A percentile compares a stretch with the other conserved stretches of the same genome.
These are phyloP conservation scores for Erebia palarica DNA, from an alignment of 2,888 invertebrate species.

Conservation along the genomic window DNA sequence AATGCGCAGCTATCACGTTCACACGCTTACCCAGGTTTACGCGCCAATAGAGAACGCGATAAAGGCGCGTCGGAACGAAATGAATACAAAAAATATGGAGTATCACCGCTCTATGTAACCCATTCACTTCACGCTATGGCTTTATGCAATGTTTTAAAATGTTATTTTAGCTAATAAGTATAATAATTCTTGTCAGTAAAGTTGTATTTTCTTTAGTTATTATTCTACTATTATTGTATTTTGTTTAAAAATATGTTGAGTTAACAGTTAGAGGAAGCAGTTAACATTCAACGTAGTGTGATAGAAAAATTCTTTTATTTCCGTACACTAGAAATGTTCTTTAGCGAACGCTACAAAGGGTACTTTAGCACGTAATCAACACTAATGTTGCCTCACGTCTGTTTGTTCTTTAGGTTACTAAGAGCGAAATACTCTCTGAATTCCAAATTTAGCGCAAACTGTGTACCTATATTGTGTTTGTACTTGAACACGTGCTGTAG, in stretches of 20 bases:
- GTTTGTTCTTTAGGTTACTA: conserved; percentile 25
- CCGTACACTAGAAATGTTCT: conserved; percentile 3
- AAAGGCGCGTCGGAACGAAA: no score
- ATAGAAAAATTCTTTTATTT: conserved; percentile 9
- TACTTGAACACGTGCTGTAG: not conserved
- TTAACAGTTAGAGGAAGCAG: not conserved
- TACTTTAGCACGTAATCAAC: conserved; percentile 24
- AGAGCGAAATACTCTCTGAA: conserved; percentile 19
- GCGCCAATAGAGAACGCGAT: no score
- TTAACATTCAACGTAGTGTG: not conserved
- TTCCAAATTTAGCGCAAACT: conserved; percentile 19
- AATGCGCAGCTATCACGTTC: no score
- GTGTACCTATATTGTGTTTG: conserved; percentile 15
- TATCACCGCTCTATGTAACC: no score
- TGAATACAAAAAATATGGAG: no score
- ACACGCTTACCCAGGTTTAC: no score
- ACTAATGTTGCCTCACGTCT: conserved; percentile 21
- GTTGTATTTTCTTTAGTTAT: no score
- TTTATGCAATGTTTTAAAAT: no score
- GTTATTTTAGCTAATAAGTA: no score
- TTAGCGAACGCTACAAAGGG: conserved; percentile 14
- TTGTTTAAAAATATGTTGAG: not conserved
- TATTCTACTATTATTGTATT: not conserved
- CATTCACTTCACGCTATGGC: no score
- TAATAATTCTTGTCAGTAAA: not conserved